phyloP scores from a whole-genome alignment of 2,113 vertebrate species.

The Pangasianodon hypophthalmus region DNA sequence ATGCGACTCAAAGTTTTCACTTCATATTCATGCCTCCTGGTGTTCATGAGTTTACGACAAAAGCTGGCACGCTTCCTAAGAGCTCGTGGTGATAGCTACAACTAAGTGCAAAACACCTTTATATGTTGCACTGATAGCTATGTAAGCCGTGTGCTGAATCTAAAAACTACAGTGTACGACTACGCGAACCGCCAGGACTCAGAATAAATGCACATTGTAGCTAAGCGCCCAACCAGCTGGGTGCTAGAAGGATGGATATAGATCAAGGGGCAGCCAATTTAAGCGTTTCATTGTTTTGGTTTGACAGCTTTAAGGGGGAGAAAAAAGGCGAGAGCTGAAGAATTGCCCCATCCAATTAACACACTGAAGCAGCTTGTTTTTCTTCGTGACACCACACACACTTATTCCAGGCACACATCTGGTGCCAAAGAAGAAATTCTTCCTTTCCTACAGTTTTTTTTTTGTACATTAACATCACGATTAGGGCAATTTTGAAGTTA shows the following conservation, averaged over 20 bases:
- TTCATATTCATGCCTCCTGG: constrained; percentile 14
- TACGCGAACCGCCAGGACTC: constrained; percentile 30
- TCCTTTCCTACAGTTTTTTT: not conserved
- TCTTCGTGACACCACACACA: constrained; percentile 61
- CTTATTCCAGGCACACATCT: constrained; percentile 51
- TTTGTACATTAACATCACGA: not conserved
- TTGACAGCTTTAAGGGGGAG: constrained; percentile 64
- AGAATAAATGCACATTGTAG: constrained; percentile 18
- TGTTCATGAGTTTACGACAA: constrained; percentile 26
- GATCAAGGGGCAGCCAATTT: constrained; percentile 59
- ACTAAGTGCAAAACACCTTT: constrained; percentile 29
- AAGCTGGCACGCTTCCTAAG: constrained; percentile 10
- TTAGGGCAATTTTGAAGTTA: not conserved
- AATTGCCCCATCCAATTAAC: constrained; percentile 76
- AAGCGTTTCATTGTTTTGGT: constrained; percentile 65
- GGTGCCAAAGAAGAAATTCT: constrained; percentile 33
- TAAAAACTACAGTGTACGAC: constrained; percentile 31
- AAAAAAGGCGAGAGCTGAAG: constrained; percentile 67
- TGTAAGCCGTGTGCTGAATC: constrained; percentile 41
- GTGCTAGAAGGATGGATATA: constrained; percentile 31
- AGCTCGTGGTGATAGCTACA: constrained; percentile 22
- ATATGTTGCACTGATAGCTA: constrained; percentile 17
- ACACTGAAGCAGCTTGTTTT: constrained; percentile 58
- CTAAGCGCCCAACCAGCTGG: constrained; percentile 23
- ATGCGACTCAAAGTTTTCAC: not conserved